These are phyloP conservation scores for Myotis planiceps DNA, from an alignment of 2,797 vertebrate species.

Conservation along the genomic window DNA sequence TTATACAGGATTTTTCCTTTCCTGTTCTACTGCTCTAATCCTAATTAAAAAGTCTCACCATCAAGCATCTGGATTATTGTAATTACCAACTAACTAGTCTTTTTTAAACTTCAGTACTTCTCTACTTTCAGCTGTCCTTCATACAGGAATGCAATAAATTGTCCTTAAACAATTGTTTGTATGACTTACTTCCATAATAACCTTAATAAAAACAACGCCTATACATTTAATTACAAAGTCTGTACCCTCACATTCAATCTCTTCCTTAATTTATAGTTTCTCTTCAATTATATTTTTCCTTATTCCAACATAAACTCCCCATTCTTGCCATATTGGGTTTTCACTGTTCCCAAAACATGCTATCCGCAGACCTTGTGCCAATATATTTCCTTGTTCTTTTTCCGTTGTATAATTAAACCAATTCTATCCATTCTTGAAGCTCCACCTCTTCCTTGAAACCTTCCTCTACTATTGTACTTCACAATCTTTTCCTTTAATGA, in stretches of 20 bases:
- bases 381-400: not conserved
- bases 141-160: not conserved
- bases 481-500: constrained; percentile 28
- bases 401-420: not conserved
- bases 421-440: not conserved
- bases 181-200: constrained; percentile 24
- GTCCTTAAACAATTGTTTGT: not conserved
- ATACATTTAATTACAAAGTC: constrained; percentile 20
- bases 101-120: not conserved
- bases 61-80: not conserved
- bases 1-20: not conserved
- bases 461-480: not conserved
- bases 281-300: not conserved
- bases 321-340: not conserved
- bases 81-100: not conserved
- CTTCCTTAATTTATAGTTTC: not conserved
- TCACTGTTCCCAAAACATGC: not conserved
- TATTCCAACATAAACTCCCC: not conserved
- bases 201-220: not conserved
- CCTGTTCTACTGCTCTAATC: not conserved
- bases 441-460: not conserved
- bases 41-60: not conserved
- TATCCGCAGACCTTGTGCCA: not conserved
- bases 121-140: not conserved
- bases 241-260: not conserved